Evolutionary conservation across 2,888 invertebrate species (phyloP), one percentile per base, ranked within the genome.

Genomic region (Pyrrhia umbra): DNA sequence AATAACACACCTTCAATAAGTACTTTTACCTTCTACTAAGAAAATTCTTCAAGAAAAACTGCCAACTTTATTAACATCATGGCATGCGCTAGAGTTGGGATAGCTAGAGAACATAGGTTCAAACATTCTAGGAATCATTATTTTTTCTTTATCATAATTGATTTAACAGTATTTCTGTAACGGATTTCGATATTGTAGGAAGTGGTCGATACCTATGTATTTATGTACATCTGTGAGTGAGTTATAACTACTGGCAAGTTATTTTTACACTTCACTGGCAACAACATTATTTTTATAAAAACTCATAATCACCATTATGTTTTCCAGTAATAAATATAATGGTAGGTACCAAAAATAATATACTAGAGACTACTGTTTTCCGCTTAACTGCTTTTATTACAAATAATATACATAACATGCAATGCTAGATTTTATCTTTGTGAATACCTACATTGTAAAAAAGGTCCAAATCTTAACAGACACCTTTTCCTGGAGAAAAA

Each of bases 391-490:
- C 3, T 23, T 39, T 27, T 25, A 5, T 21, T 25, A 20, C 10
- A 30, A 16, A 6, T 6, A 3, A 21, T 34, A 34, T 34, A n/a
- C 34, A n/a, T 6, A n/a, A 34, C n/a, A 34, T 43, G n/a, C 30
- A 18, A 16, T 16, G 9, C 15, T 18, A 9, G 30, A n/a, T 46
- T 25, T 34, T 8, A 56, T 42, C 34, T 34, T 37, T 43, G 37
- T 13, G 15, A 30, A 8, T 50, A 49, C 23, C n/a, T n/a, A n/a
- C n/a, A n/a, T 45, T 43, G 15, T 27, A 68, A 60, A 67, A 68
- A 51, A 52, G 15, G 37, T 23, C 2, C 21, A 21, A 68, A 61
- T 68, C 68, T 50, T 55, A 50, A 54, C 45, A 55, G 18, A 62
- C 27, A 37, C 45, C 13, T 18, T 54, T 20, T 15, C 43, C 25